A percentile compares a stretch with the other conserved stretches of the same genome.
These are phyloP conservation scores for Sericinus montela DNA, from an alignment of 2,888 invertebrate species.

Conservation along the genomic window DNA sequence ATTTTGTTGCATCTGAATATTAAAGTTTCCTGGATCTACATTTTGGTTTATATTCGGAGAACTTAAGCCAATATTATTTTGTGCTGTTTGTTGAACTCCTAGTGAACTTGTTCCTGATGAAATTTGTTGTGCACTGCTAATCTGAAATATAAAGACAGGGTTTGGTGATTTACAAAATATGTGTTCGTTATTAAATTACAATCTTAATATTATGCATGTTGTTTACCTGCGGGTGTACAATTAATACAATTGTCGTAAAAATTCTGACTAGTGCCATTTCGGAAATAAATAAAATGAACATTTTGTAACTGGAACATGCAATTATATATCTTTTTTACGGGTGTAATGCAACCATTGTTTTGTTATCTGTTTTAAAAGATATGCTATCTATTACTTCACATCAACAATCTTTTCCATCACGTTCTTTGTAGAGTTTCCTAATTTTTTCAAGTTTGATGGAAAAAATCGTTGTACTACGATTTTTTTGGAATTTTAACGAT, in stretches of 20 bases:
- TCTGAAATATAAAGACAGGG: slow-evolving; percentile 30
- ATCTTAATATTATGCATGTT: neutral
- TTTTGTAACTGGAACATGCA: slow-evolving; percentile 42
- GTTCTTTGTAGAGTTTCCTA: slow-evolving; percentile 5
- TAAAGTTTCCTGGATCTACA: slow-evolving; percentile 16
- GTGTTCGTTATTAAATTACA: no score
- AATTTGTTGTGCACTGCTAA: slow-evolving; percentile 32
- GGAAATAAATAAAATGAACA: slow-evolving; percentile 38
- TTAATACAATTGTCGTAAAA: slow-evolving; percentile 35
- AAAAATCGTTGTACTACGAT: no score
- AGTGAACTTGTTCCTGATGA: slow-evolving; percentile 25
- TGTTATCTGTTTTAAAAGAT: slow-evolving; percentile 25
- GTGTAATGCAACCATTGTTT: slow-evolving; percentile 35
- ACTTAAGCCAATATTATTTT: slow-evolving; percentile 8
- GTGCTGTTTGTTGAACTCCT: slow-evolving; percentile 1
- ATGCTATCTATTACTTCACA: slow-evolving; percentile 35
- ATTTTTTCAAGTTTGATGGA: neutral
- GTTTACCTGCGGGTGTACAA: slow-evolving; percentile 34
- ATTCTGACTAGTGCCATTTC: slow-evolving; percentile 48
- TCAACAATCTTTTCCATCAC: slow-evolving; percentile 18
- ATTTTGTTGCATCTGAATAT: slow-evolving; percentile 21
- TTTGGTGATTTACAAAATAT: neutral
- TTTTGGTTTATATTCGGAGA: slow-evolving; percentile 11
- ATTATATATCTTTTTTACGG: slow-evolving; percentile 36
- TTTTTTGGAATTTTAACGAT: no score